Base-by-base conservation (phyloP, 2,888 invertebrate species). In the Dryocosmus kuriphilus region DNA sequence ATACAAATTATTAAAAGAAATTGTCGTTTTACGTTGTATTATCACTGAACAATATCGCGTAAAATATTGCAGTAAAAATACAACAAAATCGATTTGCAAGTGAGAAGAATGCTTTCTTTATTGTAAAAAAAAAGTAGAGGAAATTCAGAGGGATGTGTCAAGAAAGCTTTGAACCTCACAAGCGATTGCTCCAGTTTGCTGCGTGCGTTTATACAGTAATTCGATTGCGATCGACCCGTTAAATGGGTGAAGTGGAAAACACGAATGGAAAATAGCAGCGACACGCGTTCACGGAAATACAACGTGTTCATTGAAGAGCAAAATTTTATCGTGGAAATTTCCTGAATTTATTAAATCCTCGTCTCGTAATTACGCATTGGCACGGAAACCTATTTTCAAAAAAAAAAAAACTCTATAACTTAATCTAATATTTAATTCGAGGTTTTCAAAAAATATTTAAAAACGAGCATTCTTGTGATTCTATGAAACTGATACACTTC, bases 161-260 rank as follows among this genome's bases (percentile, higher is more conserved):
- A 71, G 51, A 71, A 71, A 46, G 71, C 71, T 71, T 46, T 51
- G 71, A 71, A 71, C 27, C 46, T 46, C 46, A 30, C 19, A 51
- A 46, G 46, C n/a, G 30, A 51, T 71, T 71, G 51, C 71, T 71
- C 71, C 46, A 51, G 46, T 71, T 71, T 71, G 46, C 71, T 71
- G 30, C 51, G 46, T 71, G 51, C 71, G 51, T 71, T 71, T 51
- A 30, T 51, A 46, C 46, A 71, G 71, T 71, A 71, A 71, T 71
- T 71, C 71, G 71, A 71, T 71, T 51, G 71, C 71, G 19, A 71
- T 71, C 71, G 71, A 71, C 46, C 71, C 71, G 51, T 67, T 71
- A 71, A 71, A 46, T 71, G 46, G 51, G 27, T 71, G 30, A 51
- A 71, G 71, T 71, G 71, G 51, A 71, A 71, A 71, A 71, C 30